Base-by-base conservation (phyloP, 2,113 vertebrate species). In the Ornithorhynchus anatinus region DNA sequence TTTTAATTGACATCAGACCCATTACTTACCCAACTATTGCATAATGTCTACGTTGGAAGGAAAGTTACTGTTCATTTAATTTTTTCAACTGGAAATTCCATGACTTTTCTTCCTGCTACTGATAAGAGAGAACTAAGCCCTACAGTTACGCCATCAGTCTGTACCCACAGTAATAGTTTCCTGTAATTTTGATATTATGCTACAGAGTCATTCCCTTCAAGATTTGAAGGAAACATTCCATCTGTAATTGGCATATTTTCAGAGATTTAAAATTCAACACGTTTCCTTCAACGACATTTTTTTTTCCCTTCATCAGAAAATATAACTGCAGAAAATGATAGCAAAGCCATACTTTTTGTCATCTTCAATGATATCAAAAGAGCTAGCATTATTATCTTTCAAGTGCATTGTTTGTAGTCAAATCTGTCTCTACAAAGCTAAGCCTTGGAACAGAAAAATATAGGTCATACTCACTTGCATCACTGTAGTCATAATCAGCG, bases 191-290 rank as follows among this genome's bases (percentile, higher is more conserved):
- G 37, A 7, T 68, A 3, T 63, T 62, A 8, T 61, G 76, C 37
- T 45, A 37, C 9, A 27, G 25, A 66, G 11, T 20, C 10, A 52
- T 4, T 0, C 15, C 23, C 51, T 77, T 58, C 22, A 58, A 45
- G 27, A 31, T 61, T 69, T 57, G 74, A 69, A 39, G 7, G 64
- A 40, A 0, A 42, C 54, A 64, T 68, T 70, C 50, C 40, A 57
- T 40, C 50, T 79, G 33, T 45, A 68, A 40, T 9, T 29, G 14
- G 27, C 25, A 65, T 79, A 45, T 65, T 8, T 73, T 80, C 31
- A 68, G 29, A 80, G 50, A 37, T 50, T 7, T 45, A 71, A 79
- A 79, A 75, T 67, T 53, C 71, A 81, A 63, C 43, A 61, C 57
- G 42, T 86, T 2, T 68, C 35, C 31, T 83, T 54, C 66, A 39